Base-by-base conservation (phyloP, 2,113 vertebrate genomes). In the Anseranas semipalmata region DNA sequence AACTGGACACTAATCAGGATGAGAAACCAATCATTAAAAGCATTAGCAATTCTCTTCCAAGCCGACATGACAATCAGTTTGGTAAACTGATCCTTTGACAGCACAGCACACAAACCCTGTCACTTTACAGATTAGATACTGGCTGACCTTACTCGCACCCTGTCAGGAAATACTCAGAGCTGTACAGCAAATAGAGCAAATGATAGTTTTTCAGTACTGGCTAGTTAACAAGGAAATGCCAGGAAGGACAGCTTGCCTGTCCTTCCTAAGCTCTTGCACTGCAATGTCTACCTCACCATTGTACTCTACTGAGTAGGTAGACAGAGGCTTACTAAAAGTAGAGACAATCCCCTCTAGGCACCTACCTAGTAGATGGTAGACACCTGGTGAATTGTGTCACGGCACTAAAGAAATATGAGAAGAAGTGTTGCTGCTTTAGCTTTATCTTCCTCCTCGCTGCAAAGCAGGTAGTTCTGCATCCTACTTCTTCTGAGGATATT, bases 1-100 rank as follows among this genome's bases (percentile, higher is more conserved):
- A 97, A 96, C 55, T 71, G 72, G 87, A 95, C 67, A 83, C 95
- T 77, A 87, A 90, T 73, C 37, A 87, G 78, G 89, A 96, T 94
- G 84, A 95, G 28, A 96, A 95, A 84, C 45, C 59, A 65, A 89
- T 71, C 72, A 84, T 52, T 52, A 85, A 91, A 94, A 87, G 52
- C 73, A 59, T 71, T 37, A 63, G 60, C 33, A 85, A 95, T 90
- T 90, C 79, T 95, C 52, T 87, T 65, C 65, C 84, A 80, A 81
- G 62, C 66, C 86, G 81, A 68, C 63, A 48, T 3, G 15, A 58
- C 24, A 41, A 80, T 91, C 3, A 0, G n/a, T 85, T 73, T 55
- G 58, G 94, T 94, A 96, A 97, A 83, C 30, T 2, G 37, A 96
- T 85, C 85, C 53, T 83, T 85, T 74, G 66, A 77, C 50, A 82